These are phyloP conservation scores for Papilio aristodemus DNA, from an alignment of 1,140 invertebrate genomes.

Conservation along the genomic window DNA sequence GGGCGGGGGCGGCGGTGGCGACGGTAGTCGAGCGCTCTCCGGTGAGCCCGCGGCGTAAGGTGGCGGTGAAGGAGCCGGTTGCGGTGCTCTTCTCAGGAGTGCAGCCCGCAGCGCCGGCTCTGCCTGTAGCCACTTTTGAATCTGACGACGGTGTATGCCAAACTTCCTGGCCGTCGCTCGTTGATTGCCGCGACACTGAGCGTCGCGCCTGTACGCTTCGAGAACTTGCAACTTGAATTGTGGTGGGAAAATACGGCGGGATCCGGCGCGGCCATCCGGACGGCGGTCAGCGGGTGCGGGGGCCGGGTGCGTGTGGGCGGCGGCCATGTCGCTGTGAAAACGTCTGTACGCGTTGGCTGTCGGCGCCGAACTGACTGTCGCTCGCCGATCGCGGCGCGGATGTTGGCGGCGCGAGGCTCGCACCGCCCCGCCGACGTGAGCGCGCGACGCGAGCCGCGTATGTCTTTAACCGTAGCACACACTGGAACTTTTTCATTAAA, in stretches of 20 bases:
- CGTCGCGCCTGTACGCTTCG: conserved; percentile 90
- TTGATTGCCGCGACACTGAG: conserved; percentile 92
- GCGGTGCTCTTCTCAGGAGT: conserved; percentile 78
- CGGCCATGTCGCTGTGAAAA: conserved; percentile 58
- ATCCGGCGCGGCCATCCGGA: conserved; percentile 83
- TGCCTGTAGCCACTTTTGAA: conserved; percentile 93
- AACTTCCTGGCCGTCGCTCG: conserved; percentile 92
- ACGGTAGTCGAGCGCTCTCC: conserved; percentile 68
- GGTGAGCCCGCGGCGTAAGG: conserved; percentile 67
- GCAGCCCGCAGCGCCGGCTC: conserved; percentile 87
- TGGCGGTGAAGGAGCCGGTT: conserved; percentile 67
- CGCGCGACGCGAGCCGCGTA: conserved; percentile 70
- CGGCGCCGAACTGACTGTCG: conserved; percentile 77
- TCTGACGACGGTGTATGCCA: conserved; percentile 91
- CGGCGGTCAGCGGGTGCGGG: conserved; percentile 75
- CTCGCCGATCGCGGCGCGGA: conserved; percentile 61
- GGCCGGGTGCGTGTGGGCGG: conserved; percentile 69
- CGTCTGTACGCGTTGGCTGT: conserved; percentile 67
- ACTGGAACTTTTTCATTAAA: conserved; percentile 36
- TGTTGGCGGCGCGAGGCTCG: conserved; percentile 82
- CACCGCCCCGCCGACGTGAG: conserved; percentile 75
- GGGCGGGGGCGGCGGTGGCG: conserved; percentile 66
- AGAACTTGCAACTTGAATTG: conserved; percentile 92
- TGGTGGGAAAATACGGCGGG: conserved; percentile 90
- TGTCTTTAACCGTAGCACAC: conserved; percentile 55